Percentiles rank a stretch among this genome's conserved stretches.
Evolutionary conservation across 2,888 invertebrate genomes (phyloP).

Genomic region (Eumacrocentrus americanus): DNA sequence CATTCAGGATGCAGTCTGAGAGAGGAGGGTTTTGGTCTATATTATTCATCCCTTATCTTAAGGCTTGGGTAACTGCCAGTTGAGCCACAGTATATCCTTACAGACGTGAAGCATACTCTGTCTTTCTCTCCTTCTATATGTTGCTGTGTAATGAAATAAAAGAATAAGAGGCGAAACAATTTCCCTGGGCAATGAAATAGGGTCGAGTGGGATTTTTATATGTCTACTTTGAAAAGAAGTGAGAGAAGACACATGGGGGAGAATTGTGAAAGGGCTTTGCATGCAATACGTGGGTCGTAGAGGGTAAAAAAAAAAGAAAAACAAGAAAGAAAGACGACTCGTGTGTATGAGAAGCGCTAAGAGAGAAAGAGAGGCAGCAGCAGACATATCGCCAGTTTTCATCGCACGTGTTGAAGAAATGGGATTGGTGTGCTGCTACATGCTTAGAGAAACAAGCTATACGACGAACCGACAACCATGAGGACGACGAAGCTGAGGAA

Average conservation of each 20-base stretch:
- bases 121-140: not conserved
- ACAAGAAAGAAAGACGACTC: constrained; percentile 1
- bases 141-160: no score
- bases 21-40: constrained; percentile 48
- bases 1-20: constrained; percentile 57
- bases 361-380: constrained; percentile 1
- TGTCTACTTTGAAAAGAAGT: constrained; percentile 9
- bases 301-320: constrained; percentile 11
- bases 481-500: constrained; percentile 2
- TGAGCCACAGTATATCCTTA: not conserved
- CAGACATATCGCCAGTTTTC: constrained; percentile 25
- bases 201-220: not conserved
- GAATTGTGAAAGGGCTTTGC: constrained; percentile 22
- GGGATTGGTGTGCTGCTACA: constrained; percentile 18
- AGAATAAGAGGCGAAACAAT: no score
- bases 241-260: not conserved
- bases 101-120: constrained; percentile 2
- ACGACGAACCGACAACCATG: not conserved
- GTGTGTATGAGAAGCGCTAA: no score
- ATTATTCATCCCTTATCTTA: constrained; percentile 54
- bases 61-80: not conserved
- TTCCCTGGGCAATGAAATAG: no score
- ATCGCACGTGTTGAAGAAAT: constrained; percentile 24
- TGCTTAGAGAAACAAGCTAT: constrained; percentile 8
- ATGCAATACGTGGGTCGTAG: constrained; percentile 3